Conservation (phyloP, 2,888 invertebrate genomes). For the Melinopterus prodromus region DNA sequence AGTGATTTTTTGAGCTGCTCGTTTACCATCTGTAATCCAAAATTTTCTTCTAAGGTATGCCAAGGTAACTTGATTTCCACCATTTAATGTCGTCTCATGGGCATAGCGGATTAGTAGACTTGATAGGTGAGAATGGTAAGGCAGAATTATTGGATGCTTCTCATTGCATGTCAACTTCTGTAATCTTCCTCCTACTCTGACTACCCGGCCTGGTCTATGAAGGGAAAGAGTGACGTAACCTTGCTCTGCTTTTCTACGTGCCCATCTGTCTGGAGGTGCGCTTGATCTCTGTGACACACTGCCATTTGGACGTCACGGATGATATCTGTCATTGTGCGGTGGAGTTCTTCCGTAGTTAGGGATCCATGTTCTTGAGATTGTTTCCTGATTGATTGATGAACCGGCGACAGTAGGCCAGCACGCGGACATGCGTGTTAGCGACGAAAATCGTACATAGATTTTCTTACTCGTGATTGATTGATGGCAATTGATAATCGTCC, state of each 20-base stretch:
- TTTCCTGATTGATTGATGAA: background rate
- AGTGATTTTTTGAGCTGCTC: background rate
- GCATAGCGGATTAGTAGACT: background rate
- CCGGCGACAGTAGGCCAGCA: background rate
- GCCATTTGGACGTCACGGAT: background rate
- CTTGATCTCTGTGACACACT: background rate
- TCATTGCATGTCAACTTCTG: background rate
- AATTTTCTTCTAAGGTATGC: background rate
- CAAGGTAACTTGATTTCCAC: conserved; percentile 6
- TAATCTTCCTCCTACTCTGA: conserved; percentile 12
- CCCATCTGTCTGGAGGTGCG: background rate
- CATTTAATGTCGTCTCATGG: conserved; percentile 8
- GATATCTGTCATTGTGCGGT: background rate
- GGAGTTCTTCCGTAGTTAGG: background rate
- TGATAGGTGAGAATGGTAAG: background rate
- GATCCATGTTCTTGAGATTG: background rate
- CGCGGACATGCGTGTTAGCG: background rate
- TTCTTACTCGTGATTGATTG: background rate
- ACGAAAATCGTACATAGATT: background rate
- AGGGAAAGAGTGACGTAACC: background rate
- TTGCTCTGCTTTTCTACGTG: background rate
- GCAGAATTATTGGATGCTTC: conserved; percentile 11
- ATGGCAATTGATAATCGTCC: background rate
- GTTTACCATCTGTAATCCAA: background rate
- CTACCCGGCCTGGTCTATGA: background rate